Conservation (phyloP, 2,888 invertebrate species). For the Allophyes oxyacanthae region DNA sequence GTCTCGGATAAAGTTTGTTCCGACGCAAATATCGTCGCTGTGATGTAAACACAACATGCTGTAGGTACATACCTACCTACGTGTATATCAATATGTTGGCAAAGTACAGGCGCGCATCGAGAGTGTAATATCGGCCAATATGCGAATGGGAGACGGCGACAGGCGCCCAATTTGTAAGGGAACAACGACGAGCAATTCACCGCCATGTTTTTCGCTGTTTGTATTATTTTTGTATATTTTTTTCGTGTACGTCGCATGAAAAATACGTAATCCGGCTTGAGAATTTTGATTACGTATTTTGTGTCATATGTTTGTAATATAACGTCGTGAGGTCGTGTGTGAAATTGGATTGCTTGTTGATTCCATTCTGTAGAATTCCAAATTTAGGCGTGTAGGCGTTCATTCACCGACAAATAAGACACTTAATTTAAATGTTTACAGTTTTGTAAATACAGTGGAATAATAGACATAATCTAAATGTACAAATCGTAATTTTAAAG, state of each 20-base stretch:
- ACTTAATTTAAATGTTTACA: not conserved
- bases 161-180: constrained; percentile 77
- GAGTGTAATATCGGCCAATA: constrained; percentile 73
- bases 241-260: constrained; percentile 45
- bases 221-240: constrained; percentile 47
- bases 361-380: constrained; percentile 19
- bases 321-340: constrained; percentile 14
- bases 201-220: constrained; percentile 58
- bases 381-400: constrained; percentile 7
- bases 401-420: too few species aligned
- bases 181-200: constrained; percentile 63
- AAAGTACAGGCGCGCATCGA: constrained; percentile 60
- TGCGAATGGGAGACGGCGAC: constrained; percentile 70
- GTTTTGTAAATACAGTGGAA: not conserved
- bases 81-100: constrained; percentile 51
- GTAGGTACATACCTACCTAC: constrained; percentile 35
- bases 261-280: constrained; percentile 51
- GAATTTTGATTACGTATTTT: constrained; percentile 53
- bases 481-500: too few species aligned
- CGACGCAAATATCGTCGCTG: constrained; percentile 52
- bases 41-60: constrained; percentile 57
- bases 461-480: too few species aligned
- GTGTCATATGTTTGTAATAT: constrained; percentile 44
- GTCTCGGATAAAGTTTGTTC: constrained; percentile 58
- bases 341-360: constrained; percentile 35